Conservation (phyloP, 1,140 invertebrate species). For the Sarcophaga peregrina region DNA sequence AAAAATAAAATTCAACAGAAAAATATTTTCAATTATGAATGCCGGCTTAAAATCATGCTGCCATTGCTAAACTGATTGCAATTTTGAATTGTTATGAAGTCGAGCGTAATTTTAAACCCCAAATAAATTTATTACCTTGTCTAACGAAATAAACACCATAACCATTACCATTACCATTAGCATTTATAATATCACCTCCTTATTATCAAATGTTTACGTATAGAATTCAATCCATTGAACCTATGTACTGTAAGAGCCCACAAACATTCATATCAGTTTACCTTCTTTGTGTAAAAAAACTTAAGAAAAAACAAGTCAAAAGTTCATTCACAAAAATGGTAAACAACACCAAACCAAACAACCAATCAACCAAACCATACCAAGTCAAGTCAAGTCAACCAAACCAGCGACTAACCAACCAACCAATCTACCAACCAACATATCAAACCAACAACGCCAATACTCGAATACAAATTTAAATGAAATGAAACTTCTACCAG, state of each 20-base stretch:
- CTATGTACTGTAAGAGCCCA: neutral
- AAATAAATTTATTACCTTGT: neutral
- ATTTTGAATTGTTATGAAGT: neutral
- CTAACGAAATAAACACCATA: too few relatives aligned
- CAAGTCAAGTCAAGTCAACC: neutral
- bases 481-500: too few relatives aligned
- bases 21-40: neutral
- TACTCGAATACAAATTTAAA: too few relatives aligned
- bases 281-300: neutral
- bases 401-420: neutral
- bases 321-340: conserved; percentile 40
- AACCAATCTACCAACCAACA: neutral
- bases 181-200: neutral
- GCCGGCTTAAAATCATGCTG: too few relatives aligned
- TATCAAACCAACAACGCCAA: neutral
- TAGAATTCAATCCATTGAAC: conserved; percentile 12
- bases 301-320: conserved; percentile 26
- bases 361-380: neutral
- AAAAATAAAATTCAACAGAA: neutral
- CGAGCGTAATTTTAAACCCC: neutral
- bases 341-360: conserved; percentile 30
- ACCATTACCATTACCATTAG: neutral
- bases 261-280: neutral
- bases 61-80: too few relatives aligned
- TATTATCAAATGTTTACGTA: neutral